Conservation (phyloP, 2,113 vertebrate genomes). For the Trichechus manatus region DNA sequence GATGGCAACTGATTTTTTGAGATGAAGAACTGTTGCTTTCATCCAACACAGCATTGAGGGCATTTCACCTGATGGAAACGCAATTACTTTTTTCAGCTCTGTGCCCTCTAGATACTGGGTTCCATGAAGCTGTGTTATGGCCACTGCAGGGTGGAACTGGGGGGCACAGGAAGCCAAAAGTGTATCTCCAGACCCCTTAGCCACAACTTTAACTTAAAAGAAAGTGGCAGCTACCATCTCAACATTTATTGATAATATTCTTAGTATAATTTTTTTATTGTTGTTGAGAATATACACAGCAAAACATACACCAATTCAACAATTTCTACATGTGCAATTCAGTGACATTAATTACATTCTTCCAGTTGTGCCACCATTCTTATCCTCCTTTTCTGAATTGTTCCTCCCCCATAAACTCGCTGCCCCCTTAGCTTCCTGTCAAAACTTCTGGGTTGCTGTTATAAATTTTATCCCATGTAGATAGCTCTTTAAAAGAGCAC, state of each 20-base stretch:
- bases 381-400: not conserved
- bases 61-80: not conserved
- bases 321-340: not conserved
- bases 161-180: rapidly evolving
- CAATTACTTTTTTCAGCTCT: rapidly evolving
- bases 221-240: no score
- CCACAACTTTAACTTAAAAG: rapidly evolving
- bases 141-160: not conserved
- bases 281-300: not conserved
- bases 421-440: not conserved
- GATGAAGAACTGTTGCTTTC: not conserved
- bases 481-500: not conserved
- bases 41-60: rapidly evolving
- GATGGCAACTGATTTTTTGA: not conserved
- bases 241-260: rapidly evolving
- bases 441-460: no score
- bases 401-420: not conserved
- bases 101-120: rapidly evolving
- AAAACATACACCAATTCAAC: not conserved
- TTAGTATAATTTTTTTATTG: not conserved
- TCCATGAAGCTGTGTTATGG: no score
- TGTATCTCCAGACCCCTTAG: rapidly evolving
- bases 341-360: not conserved
- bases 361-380: not conserved
- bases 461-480: not conserved